Conservation (phyloP, 2,113 vertebrate genomes). For the Tautogolabrus adspersus region DNA sequence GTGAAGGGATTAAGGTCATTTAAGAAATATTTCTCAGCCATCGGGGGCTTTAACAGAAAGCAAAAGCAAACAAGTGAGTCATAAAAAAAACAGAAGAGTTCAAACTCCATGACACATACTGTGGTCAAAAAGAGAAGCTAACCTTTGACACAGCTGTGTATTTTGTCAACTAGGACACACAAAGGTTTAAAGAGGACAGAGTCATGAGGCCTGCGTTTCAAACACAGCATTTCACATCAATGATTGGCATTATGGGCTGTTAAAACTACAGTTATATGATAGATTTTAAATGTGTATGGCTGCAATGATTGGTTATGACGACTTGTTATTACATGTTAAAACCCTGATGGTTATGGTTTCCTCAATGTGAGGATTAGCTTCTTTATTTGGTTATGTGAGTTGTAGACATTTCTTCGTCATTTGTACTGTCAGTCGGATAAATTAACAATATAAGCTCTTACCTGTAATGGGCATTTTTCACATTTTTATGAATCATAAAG, state of each 20-base stretch:
- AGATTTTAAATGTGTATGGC: not conserved
- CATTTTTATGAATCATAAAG: no score
- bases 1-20: not conserved
- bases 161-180: no score
- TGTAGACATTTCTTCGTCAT: no score
- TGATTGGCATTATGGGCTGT: fast-evolving
- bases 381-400: no score
- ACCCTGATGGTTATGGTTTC: no score
- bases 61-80: not conserved
- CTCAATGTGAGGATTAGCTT: no score
- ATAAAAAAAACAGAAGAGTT: not conserved
- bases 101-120: not conserved
- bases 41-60: not conserved
- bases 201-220: not conserved
- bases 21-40: not conserved
- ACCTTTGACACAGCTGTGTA: no score
- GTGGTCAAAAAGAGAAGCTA: not conserved
- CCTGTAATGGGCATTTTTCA: no score
- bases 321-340: not conserved
- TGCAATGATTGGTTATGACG: not conserved
- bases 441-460: no score
- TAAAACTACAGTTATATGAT: not conserved
- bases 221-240: not conserved
- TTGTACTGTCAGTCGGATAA: no score
- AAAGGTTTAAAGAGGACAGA: not conserved